Percentiles rank a stretch among this genome's conserved stretches.
These are phyloP conservation scores for Heterohyrax brucei DNA, from an alignment of 2,797 vertebrate genomes.

Conservation along the genomic window DNA sequence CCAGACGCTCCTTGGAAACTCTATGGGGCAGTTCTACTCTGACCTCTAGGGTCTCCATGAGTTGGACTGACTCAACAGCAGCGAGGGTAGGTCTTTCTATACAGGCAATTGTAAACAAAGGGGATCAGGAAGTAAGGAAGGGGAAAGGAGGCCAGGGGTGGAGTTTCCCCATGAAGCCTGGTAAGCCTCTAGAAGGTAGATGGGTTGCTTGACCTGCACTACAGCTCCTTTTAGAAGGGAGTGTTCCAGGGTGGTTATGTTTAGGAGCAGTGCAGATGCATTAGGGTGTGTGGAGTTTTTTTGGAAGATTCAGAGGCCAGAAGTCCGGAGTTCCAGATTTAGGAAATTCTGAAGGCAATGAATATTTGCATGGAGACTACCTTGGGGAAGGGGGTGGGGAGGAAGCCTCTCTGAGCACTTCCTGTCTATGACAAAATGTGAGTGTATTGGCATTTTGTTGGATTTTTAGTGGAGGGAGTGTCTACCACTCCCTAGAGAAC, in stretches of 20 bases:
- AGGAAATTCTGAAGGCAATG: background rate
- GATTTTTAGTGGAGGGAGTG: constrained; percentile 25
- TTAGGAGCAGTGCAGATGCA: background rate
- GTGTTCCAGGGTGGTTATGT: background rate
- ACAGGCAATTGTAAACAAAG: constrained; percentile 1
- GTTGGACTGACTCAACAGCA: no score
- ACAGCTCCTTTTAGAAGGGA: background rate
- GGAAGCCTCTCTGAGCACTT: background rate
- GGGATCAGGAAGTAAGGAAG: background rate
- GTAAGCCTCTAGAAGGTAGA: background rate
- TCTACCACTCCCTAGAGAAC: constrained; percentile 52
- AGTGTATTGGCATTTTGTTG: constrained; percentile 70
- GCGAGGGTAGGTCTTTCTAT: background rate
- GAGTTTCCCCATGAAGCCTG: background rate
- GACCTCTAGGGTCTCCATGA: no score
- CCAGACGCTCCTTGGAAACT: no score
- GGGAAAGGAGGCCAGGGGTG: background rate
- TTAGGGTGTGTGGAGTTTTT: rapidly evolving
- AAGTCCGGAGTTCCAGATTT: background rate
- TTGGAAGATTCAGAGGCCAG: background rate
- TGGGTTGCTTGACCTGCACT: background rate
- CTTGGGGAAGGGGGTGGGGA: background rate
- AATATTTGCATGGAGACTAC: constrained; percentile 29
- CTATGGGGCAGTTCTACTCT: no score
- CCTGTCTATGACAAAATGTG: background rate